Evolutionary conservation across 2,888 invertebrate genomes (phyloP).

Genomic region (Clistopyga incitator): DNA sequence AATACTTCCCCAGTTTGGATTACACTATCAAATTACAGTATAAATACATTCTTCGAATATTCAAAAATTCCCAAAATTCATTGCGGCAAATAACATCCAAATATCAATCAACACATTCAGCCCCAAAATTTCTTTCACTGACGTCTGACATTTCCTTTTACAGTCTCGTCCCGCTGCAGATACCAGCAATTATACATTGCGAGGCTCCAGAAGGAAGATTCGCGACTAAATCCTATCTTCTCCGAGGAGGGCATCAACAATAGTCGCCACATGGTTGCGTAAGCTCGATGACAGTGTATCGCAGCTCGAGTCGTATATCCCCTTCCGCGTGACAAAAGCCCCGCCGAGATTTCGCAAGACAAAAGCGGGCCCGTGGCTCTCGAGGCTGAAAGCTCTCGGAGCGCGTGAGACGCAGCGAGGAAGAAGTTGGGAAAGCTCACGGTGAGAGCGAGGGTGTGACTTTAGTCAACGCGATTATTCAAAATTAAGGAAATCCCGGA

Average conservation of each 20-base stretch:
- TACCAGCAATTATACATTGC: neutral
- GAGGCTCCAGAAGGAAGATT: neutral
- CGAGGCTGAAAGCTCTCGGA: constrained; percentile 10
- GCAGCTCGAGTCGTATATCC: constrained; percentile 25
- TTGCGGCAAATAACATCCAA: too few relatives aligned
- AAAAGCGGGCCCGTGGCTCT: constrained; percentile 40
- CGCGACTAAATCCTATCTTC: constrained; percentile 42
- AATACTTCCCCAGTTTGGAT: too few relatives aligned
- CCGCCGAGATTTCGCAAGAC: constrained; percentile 57
- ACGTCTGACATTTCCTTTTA: too few relatives aligned
- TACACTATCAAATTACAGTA: too few relatives aligned
- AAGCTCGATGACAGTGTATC: constrained; percentile 29
- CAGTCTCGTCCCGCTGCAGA: neutral
- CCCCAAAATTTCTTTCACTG: too few relatives aligned
- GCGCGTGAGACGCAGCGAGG: neutral
- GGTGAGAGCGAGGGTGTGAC: constrained; percentile 7
- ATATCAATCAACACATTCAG: too few relatives aligned
- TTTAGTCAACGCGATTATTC: constrained; percentile 10
- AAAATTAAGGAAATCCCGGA: constrained; percentile 66
- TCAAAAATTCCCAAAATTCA: too few relatives aligned
- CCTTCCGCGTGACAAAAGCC: constrained; percentile 52
- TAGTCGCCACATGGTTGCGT: constrained; percentile 21
- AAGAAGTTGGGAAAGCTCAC: constrained; percentile 9
- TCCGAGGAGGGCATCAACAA: constrained; percentile 32
- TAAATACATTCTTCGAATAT: too few relatives aligned